Base-by-base conservation (phyloP, 2,888 invertebrate species). In the Oscheius sp. region DNA sequence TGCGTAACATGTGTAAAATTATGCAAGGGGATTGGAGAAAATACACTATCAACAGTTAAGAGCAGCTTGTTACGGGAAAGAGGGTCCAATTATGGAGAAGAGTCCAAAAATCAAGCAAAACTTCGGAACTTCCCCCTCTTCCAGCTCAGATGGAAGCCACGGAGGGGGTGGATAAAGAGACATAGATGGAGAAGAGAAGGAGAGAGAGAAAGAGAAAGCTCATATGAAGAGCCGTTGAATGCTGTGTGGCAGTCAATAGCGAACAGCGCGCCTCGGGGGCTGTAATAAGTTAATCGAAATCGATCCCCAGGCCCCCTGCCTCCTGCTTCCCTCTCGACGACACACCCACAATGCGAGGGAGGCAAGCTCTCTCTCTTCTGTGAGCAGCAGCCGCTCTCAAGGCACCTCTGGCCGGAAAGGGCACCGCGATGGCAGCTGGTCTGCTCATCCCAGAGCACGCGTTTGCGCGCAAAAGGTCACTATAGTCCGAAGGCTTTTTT, bases 211-310 rank as follows among this genome's bases (percentile, higher is more conserved):
- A 32, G 55, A 32, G 29, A 55, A 55, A 33, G 53, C 68, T 55
- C 55, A 68, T 68, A 68, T 68, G 68, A 68, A 68, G 68, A 68
- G 68, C 55, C 68, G 53, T 68, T 68, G 68, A 68, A 68, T 68
- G 55, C 68, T 53, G 68, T 68, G 59, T 63, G 73, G 63, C 73
- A 59, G 73, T 73, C 73, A 59, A 73, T 73, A 73, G 73, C 59
- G 63, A 73, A 73, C 73, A 73, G 73, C 73, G 63, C 73, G 65
- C 63, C 68, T 55, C 73, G 73, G 63, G 62, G 66, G 73, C 73
- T 74, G 73, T 74, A 74, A 74, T 74, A 74, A 74, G 73, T 74
- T 74, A 74, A 74, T 74, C 73, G 73, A 74, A 74, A 74, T 66
- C 66, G 73, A 74, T 74, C 66, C 66, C 62, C 70, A 47, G 37